A percentile compares a stretch with the other conserved stretches of the same genome.
Conservation (phyloP, 35 echinoderm and acorn worm genomes). For the Lytechinus pictus region DNA sequence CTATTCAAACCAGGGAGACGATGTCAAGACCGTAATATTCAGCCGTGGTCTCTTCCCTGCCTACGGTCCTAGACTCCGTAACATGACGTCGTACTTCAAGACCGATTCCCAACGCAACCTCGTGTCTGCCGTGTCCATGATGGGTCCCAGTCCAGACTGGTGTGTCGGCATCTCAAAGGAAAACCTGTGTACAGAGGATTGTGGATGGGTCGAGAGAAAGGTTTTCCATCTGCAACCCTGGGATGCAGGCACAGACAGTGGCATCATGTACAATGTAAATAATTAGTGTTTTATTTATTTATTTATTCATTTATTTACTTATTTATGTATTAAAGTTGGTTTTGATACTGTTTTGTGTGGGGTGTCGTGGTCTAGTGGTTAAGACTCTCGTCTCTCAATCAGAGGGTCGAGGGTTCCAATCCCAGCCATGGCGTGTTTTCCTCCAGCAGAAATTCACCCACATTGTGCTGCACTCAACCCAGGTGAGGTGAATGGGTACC, state of each 20-base stretch:
- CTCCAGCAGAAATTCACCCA: too few species aligned
- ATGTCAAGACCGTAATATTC: conserved; percentile 83
- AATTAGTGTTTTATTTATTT: background rate
- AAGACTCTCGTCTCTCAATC: too few species aligned
- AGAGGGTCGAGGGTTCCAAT: too few species aligned
- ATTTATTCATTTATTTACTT: too few species aligned
- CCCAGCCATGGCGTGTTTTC: too few species aligned
- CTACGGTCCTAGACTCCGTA: conserved; percentile 59
- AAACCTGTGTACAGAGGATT: conserved; percentile 85
- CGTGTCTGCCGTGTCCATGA: conserved; percentile 87
- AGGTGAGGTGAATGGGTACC: too few species aligned
- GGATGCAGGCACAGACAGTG: conserved; percentile 97
- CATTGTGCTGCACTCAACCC: too few species aligned
- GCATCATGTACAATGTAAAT: conserved; percentile 81
- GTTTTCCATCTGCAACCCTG: conserved; percentile 81
- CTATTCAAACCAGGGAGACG: conserved; percentile 68
- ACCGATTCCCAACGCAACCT: conserved; percentile 66
- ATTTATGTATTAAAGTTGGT: too few species aligned
- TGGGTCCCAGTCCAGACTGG: conserved; percentile 98
- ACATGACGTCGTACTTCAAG: conserved; percentile 71
- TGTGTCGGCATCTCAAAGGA: conserved; percentile 72
- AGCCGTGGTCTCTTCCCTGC: conserved; percentile 86
- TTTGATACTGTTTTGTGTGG: too few species aligned
- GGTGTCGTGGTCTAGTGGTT: too few species aligned
- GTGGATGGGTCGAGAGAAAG: conserved; percentile 76